Conservation (phyloP, 2,888 invertebrate genomes). For the Abscondita cerata region DNA sequence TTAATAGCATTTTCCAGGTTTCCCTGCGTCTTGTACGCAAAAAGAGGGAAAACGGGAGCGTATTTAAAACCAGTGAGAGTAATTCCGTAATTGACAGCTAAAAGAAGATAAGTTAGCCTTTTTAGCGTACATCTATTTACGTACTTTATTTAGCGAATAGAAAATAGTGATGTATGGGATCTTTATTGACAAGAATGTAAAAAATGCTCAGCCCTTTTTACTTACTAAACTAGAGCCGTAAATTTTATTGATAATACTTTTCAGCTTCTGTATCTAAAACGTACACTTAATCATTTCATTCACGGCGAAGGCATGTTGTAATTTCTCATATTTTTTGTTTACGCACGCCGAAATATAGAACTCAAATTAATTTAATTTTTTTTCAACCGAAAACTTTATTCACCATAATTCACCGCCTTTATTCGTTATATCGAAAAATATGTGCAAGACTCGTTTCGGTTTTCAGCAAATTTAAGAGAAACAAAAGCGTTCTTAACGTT, state of each 20-base stretch:
- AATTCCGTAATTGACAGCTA: conserved; percentile 37
- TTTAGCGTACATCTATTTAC: conserved; percentile 15
- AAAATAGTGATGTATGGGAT: conserved; percentile 23
- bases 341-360: too few species aligned
- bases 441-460: too few species aligned
- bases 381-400: too few species aligned
- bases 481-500: too few species aligned
- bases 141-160: conserved; percentile 6
- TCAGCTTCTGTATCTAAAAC: too few species aligned
- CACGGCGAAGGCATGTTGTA: conserved; percentile 3
- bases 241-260: conserved; percentile 19
- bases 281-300: conserved; percentile 17
- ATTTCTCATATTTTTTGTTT: background rate
- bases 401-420: too few species aligned
- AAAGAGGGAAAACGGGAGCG: conserved; percentile 14
- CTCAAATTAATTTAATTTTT: too few species aligned
- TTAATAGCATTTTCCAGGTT: too few species aligned
- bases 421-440: too few species aligned
- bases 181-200: conserved; percentile 29
- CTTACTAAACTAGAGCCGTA: conserved; percentile 19
- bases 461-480: too few species aligned
- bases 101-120: conserved; percentile 33
- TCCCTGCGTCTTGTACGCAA: background rate
- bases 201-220: conserved; percentile 16
- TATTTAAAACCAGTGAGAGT: conserved; percentile 26